Conservation (phyloP, 1,140 invertebrate species). For the Plodia interpunctella region DNA sequence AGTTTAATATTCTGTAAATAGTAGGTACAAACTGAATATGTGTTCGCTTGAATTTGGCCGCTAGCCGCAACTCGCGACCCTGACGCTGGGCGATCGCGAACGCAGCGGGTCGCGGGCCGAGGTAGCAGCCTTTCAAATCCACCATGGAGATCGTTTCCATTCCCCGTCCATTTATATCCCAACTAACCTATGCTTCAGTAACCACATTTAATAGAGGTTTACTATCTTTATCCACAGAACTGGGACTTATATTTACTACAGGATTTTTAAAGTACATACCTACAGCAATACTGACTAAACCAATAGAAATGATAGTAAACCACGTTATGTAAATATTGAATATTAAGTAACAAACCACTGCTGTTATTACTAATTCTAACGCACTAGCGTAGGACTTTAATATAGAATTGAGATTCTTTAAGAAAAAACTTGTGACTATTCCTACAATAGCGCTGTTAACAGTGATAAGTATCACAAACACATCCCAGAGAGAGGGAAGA, state of each 20-base stretch:
- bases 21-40: no score
- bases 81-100: no score
- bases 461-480: constrained; percentile 88
- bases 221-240: constrained; percentile 42
- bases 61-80: no score
- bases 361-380: constrained; percentile 94
- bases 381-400: constrained; percentile 97
- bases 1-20: no score
- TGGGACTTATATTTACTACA: constrained; percentile 79
- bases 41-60: no score
- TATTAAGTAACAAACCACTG: constrained; percentile 91
- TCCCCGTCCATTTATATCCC: background rate
- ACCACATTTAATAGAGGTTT: constrained; percentile 57
- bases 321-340: constrained; percentile 92
- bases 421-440: constrained; percentile 95
- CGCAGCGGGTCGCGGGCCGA: no score
- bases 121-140: no score
- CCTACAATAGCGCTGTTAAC: constrained; percentile 94
- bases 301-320: constrained; percentile 90
- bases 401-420: constrained; percentile 96
- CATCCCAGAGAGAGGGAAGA: constrained; percentile 78
- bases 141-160: no score
- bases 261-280: constrained; percentile 94
- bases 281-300: constrained; percentile 89
- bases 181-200: constrained; percentile 9